Conservation (phyloP, 2,888 invertebrate genomes). For the Listrodromus nycthemerus region DNA sequence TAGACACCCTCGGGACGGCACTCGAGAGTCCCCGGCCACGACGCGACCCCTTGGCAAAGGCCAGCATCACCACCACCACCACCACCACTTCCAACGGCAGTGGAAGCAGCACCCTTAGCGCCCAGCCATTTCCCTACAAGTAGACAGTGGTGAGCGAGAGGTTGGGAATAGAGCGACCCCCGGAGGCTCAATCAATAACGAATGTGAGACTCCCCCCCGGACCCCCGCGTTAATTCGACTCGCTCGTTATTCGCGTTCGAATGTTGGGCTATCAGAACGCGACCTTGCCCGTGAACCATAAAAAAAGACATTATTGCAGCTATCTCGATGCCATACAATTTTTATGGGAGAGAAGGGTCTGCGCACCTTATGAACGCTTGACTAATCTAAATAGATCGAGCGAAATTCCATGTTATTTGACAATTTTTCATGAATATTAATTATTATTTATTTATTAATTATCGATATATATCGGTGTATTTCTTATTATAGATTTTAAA, state of each 20-base stretch:
- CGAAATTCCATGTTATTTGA: neutral
- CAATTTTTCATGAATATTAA: neutral
- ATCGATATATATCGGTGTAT: too few relatives aligned
- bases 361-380: neutral
- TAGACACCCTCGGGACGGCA: slow-evolving; percentile 78
- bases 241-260: slow-evolving; percentile 70
- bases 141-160: slow-evolving; percentile 37
- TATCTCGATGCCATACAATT: slow-evolving; percentile 24
- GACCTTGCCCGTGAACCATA: slow-evolving; percentile 28
- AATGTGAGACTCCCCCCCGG: slow-evolving; percentile 62
- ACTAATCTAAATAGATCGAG: neutral
- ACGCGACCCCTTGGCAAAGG: slow-evolving; percentile 63
- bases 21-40: slow-evolving; percentile 67
- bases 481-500: too few relatives aligned
- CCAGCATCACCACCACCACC: slow-evolving; percentile 46
- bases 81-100: slow-evolving; percentile 51
- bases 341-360: neutral
- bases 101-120: slow-evolving; percentile 41
- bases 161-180: slow-evolving; percentile 59
- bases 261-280: slow-evolving; percentile 15
- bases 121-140: slow-evolving; percentile 47
- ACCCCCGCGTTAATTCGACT: slow-evolving; percentile 73
- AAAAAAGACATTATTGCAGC: neutral
- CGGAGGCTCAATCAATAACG: slow-evolving; percentile 78
- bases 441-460: neutral